Base-by-base conservation (phyloP, 53 echinoderm and acorn worm species). In the Arbacia lixula region DNA sequence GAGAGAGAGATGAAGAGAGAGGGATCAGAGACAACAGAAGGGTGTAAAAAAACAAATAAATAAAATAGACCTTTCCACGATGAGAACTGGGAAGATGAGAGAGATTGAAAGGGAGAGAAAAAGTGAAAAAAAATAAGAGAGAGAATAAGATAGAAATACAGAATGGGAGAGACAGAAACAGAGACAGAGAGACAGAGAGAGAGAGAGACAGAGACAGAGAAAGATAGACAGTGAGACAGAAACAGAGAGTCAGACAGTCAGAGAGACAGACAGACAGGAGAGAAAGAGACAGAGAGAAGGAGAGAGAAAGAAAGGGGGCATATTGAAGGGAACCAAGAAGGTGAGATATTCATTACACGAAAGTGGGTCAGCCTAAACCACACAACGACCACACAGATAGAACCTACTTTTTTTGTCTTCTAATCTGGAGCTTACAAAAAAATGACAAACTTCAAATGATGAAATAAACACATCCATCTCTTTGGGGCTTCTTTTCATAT, bases 361-460 rank as follows among this genome's bases (percentile, higher is more conserved):
- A 78, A 78, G 58, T 78, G 58, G 78, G 78, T 78, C 78, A 78
- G 58, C 57, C 36, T 10, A 26, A 58, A 78, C 78, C 78, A 38
- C 78, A 78, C 28, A 57, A 39, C 37, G 38, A 56, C 78, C 78
- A 78, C 78, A 78, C 78, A 54, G 53, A 73, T 25, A 38, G 38
- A n/a, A n/a, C n/a, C n/a, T n/a, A n/a, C n/a, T n/a, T n/a, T n/a
- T 46, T 14, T 46, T 46, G 49, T 8, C 14, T 46, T 46, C 14
- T 46, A n/a, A n/a, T n/a, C n/a, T n/a, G n/a, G n/a, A n/a, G n/a
- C n/a, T n/a, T n/a, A n/a, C n/a, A n/a, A n/a, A n/a, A n/a, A n/a
- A n/a, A n/a, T n/a, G n/a, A n/a, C n/a, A n/a, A n/a, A n/a, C n/a
- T n/a, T n/a, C n/a, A n/a, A n/a, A n/a, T n/a, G n/a, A n/a, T n/a